phyloP scores from a whole-genome alignment of 2,888 invertebrate genomes.

The Dioctria rufipes region DNA sequence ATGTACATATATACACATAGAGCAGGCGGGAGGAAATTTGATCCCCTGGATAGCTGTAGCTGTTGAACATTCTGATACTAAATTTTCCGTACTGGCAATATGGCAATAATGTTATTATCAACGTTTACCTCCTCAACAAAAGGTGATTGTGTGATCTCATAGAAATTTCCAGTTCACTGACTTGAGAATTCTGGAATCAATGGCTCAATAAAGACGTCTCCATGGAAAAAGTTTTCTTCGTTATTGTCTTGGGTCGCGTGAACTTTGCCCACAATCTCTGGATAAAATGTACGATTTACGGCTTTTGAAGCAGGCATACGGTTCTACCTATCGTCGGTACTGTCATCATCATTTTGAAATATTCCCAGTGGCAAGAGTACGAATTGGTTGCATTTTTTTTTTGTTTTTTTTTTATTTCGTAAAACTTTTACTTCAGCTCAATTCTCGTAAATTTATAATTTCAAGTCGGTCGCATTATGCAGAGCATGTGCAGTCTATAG shows the following conservation, averaged over 20 bases:
- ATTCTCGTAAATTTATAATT: too few species aligned
- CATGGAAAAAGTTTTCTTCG: constrained; percentile 3
- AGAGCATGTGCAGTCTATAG: too few species aligned
- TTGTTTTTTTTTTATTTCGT: neutral
- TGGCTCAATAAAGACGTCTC: constrained; percentile 25
- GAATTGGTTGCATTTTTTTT: neutral
- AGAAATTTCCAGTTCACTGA: constrained; percentile 10
- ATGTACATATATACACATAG: neutral
- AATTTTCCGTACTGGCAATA: neutral
- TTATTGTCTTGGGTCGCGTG: neutral
- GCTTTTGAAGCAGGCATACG: neutral
- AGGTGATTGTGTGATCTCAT: neutral
- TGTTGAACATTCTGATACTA: neutral
- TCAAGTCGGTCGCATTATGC: too few species aligned
- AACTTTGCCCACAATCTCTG: neutral
- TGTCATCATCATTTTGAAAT: neutral
- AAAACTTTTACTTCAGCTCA: too few species aligned
- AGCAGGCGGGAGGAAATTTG: neutral
- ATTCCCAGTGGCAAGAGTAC: neutral
- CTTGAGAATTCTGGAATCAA: neutral
- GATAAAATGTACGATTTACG: neutral
- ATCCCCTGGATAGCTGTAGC: neutral
- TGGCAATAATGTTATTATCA: neutral
- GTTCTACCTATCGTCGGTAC: neutral
- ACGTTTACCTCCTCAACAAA: neutral